These are phyloP conservation scores for Epinephelus lanceolatus DNA, from an alignment of 2,113 vertebrate species.

Conservation along the genomic window DNA sequence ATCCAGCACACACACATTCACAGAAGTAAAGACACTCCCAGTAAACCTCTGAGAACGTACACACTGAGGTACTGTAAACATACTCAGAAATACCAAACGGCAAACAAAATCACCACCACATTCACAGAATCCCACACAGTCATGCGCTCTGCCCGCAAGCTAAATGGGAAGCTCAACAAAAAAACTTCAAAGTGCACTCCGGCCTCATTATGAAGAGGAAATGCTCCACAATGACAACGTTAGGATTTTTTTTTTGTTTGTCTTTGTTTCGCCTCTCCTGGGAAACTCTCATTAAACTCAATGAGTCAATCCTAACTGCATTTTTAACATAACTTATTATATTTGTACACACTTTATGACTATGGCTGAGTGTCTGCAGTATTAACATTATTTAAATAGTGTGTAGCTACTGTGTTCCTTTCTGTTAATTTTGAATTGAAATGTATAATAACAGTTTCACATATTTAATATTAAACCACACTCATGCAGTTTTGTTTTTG, in stretches of 20 bases:
- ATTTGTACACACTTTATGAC: conserved; percentile 17
- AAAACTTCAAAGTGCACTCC: conserved; percentile 68
- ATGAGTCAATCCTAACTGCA: conserved; percentile 46
- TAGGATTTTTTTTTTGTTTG: conserved; percentile 58
- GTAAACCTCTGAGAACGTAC: conserved; percentile 39
- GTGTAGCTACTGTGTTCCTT: neutral
- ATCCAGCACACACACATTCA: neutral
- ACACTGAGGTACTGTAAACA: conserved; percentile 49
- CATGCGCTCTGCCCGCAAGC: conserved; percentile 54
- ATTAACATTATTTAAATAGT: neutral
- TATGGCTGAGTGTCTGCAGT: neutral
- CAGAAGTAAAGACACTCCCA: conserved; percentile 62
- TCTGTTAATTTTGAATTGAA: neutral
- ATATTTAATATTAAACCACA: neutral
- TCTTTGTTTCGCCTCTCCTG: conserved; percentile 47
- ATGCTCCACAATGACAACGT: conserved; percentile 71
- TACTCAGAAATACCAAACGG: conserved; percentile 39
- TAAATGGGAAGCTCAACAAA: conserved; percentile 63
- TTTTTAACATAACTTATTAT: conserved; percentile 33
- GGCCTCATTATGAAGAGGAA: conserved; percentile 63
- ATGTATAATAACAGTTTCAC: conserved; percentile 3
- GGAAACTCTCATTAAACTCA: conserved; percentile 72
- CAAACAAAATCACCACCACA: conserved; percentile 65
- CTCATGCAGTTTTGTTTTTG: conserved; percentile 18
- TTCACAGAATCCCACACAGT: conserved; percentile 63